A percentile compares a stretch with the other conserved stretches of the same genome.
Conservation (phyloP, 2,888 invertebrate species). For the Mythimna albipuncta region DNA sequence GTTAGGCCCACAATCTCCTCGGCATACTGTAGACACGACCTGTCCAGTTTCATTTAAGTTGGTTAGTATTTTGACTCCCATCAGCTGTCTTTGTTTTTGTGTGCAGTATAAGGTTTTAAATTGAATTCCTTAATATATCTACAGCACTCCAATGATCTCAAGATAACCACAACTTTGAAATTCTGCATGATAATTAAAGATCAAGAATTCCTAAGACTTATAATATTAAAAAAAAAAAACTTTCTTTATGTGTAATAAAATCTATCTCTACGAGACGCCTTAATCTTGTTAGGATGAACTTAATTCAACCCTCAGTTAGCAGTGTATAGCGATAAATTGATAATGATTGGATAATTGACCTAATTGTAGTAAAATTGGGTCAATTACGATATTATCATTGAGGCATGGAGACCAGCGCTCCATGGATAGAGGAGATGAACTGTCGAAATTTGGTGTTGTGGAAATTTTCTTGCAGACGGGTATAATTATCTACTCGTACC, state of each 20-base stretch:
- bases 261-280: neutral
- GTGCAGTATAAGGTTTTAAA: neutral
- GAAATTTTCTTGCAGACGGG: neutral
- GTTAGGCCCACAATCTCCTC: neutral
- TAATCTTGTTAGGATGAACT: neutral
- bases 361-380: conserved; percentile 9
- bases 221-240: no score
- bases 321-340: conserved; percentile 4
- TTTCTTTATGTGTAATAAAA: neutral
- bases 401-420: no score
- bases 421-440: neutral
- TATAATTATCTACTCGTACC: no score
- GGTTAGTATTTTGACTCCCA: neutral
- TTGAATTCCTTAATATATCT: neutral
- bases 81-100: neutral
- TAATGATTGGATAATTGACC: conserved; percentile 6
- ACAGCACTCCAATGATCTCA: neutral
- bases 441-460: neutral
- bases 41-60: neutral
- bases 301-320: neutral
- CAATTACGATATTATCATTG: conserved; percentile 4
- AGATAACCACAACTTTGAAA: neutral
- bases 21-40: neutral
- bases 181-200: neutral
- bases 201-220: no score